Base-by-base conservation (phyloP, 2,797 vertebrate genomes). In the Hippocampus kuda region DNA sequence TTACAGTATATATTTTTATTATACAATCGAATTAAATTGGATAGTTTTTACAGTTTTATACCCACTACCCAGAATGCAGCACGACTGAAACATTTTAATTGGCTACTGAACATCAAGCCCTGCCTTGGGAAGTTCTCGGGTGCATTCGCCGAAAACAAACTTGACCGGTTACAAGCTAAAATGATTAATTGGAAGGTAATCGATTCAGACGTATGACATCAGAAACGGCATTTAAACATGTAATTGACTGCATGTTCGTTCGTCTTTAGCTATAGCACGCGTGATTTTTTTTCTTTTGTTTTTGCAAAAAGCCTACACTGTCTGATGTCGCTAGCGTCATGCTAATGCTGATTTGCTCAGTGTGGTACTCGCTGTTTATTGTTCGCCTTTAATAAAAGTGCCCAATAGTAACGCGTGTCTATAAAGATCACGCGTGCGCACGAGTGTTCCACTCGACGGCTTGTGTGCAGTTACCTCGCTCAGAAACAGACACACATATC, bases 131-230 rank as follows among this genome's bases (percentile, higher is more conserved):
- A 11, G 42, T 41, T 6, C 70, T 76, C 38, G 27, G 8, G 34
- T 5, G 78, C 80, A 81, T 78, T 0, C 18, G 0, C 7, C 66
- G 2, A 5, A 27, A n/a, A 1, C 4, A 75, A 70, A 69, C 22
- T 26, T 3, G 0, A 1, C 10, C n/a, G 22, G 0, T 4, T 20
- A 18, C n/a, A 57, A 44, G 34, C 5, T 1, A 85, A 71, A 68
- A 89, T 89, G 88, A 84, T 89, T 53, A 89, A 89, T 61, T 89
- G 82, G 83, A 89, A 86, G 87, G 88, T 88, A 81, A 80, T 30
- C 4, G 6, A 0, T 30, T 27, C 30, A 20, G 11, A 42, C 26
- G 18, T 16, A n/a, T 53, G 2, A 13, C 41, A 8, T 48, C 26
- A 46, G 44, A 38, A 67, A 67, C 49, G 3, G 5, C 1, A n/a